phyloP scores from a whole-genome alignment of 2,797 vertebrate species.

The Gorsachius magnificus region DNA sequence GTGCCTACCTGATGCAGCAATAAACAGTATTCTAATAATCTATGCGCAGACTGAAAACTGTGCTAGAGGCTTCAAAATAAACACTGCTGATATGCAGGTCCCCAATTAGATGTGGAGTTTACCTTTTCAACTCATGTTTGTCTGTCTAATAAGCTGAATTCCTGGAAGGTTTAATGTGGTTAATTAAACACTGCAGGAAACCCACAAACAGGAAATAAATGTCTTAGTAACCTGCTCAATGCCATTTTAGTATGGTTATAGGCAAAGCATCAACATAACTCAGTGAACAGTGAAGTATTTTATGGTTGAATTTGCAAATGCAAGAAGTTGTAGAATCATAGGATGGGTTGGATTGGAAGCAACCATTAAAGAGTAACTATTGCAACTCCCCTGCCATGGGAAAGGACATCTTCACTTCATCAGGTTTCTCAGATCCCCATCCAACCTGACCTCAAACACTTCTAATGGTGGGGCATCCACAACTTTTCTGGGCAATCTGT shows the following conservation, averaged over 20 bases:
- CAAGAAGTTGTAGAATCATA: background rate
- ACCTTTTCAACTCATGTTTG: background rate
- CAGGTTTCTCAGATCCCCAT: background rate
- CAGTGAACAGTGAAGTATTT: background rate
- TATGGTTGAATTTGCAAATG: background rate
- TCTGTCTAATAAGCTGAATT: background rate
- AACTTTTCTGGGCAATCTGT: background rate
- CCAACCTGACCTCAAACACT: background rate
- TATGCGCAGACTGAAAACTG: background rate
- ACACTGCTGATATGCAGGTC: background rate
- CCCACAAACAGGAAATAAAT: background rate
- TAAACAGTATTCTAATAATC: background rate
- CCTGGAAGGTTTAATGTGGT: background rate
- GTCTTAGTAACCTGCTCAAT: background rate
- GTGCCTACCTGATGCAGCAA: background rate
- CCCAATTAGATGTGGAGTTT: background rate
- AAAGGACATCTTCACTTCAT: background rate
- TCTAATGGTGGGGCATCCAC: background rate
- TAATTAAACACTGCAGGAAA: slow-evolving; percentile 15
- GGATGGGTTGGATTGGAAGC: background rate
- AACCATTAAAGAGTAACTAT: background rate
- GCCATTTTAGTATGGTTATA: background rate
- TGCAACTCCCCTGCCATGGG: background rate
- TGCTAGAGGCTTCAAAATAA: background rate
- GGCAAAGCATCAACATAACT: background rate